phyloP scores from a whole-genome alignment of 2,888 invertebrate species.

The Hirtodrosophila trivittata region DNA sequence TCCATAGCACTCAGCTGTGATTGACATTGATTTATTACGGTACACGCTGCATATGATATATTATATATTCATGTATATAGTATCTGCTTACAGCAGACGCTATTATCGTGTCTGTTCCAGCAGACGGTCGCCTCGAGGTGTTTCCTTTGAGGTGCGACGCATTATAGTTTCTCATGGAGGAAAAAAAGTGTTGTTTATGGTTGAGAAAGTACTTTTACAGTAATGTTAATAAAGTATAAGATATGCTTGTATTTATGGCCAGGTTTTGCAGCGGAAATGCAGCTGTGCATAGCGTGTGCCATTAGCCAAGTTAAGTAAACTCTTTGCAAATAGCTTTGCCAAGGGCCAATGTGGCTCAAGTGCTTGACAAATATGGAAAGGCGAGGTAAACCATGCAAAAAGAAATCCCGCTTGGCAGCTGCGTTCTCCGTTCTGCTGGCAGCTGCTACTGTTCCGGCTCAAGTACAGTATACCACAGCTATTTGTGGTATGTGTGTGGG shows the following conservation, averaged over 20 bases:
- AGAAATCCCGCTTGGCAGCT: conserved; percentile 41
- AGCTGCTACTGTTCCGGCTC: conserved; percentile 17
- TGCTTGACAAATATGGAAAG: conserved; percentile 70
- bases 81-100: too few relatives aligned
- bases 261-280: conserved; percentile 12
- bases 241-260: conserved; percentile 36
- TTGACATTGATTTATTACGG: conserved; percentile 53
- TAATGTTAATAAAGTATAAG: conserved; percentile 18
- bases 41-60: conserved; percentile 3
- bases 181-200: too few relatives aligned
- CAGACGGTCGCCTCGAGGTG: too few relatives aligned
- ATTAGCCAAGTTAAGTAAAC: conserved; percentile 33
- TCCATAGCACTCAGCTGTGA: conserved; percentile 33
- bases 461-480: conserved; percentile 26
- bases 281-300: conserved; percentile 5
- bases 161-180: too few relatives aligned
- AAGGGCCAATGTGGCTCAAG: conserved; percentile 63
- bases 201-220: too few relatives aligned
- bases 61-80: background rate
- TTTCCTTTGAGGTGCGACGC: too few relatives aligned
- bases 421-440: conserved; percentile 13
- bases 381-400: conserved; percentile 43
- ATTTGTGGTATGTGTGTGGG: conserved; percentile 33
- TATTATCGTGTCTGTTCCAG: too few relatives aligned
- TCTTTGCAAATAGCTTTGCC: conserved; percentile 27